Evolutionary conservation across 2,113 vertebrate genomes (phyloP).

Genomic region (Rhinichthys klamathensis): DNA sequence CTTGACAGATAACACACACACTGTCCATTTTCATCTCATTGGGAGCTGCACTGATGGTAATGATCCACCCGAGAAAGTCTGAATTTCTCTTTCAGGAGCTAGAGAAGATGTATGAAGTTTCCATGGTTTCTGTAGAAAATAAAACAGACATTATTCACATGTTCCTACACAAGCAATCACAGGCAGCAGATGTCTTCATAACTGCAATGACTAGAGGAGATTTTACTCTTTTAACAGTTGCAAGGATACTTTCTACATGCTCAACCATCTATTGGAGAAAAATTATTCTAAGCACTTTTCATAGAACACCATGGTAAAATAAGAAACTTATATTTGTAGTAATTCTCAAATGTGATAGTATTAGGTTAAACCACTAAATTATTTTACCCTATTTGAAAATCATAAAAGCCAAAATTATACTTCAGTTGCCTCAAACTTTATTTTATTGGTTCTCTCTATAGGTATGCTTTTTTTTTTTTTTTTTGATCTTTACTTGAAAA

Average conservation of each 20-base stretch:
- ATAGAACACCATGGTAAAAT: neutral
- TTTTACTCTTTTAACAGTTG: neutral
- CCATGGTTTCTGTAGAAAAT: constrained; percentile 36
- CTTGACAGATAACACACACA: neutral
- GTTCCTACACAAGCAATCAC: neutral
- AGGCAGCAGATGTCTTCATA: constrained; percentile 6
- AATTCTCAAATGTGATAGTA: neutral
- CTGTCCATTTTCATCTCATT: neutral
- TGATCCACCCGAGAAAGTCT: constrained; percentile 1
- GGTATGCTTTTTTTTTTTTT: no score
- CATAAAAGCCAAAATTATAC: neutral
- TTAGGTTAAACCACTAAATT: neutral
- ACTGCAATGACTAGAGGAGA: neutral
- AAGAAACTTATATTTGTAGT: neutral
- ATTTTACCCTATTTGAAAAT: no score
- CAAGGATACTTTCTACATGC: neutral
- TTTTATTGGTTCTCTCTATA: neutral
- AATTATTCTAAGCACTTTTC: neutral
- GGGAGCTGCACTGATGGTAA: neutral
- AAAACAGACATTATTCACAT: neutral
- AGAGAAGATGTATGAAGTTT: constrained; percentile 17
- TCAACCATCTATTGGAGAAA: neutral
- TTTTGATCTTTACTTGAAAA: neutral
- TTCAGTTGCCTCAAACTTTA: neutral
- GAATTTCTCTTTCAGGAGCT: neutral